Conservation (phyloP, 30 jellyfish, hydroid and myxozoan genomes). For the Hydractinia echinata region DNA sequence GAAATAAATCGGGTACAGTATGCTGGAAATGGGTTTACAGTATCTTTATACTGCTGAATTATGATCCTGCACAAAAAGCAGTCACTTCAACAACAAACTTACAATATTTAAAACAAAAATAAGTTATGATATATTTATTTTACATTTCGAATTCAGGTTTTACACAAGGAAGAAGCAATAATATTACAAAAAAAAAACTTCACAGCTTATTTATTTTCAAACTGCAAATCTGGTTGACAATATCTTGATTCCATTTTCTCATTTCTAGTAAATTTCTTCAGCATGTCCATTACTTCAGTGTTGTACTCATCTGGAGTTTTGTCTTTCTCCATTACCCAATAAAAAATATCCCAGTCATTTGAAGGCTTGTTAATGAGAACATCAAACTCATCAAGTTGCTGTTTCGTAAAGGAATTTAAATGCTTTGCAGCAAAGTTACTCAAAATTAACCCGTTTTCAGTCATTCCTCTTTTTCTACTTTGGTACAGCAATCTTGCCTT, state of each 20-base stretch:
- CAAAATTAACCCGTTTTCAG: slow-evolving; percentile 64
- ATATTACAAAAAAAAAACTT: no score
- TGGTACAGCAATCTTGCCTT: slow-evolving; percentile 66
- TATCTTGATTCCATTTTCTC: slow-evolving; percentile 59
- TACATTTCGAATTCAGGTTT: no score
- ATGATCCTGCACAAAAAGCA: no score
- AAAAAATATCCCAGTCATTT: slow-evolving; percentile 80
- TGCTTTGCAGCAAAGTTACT: slow-evolving; percentile 63
- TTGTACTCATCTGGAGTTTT: slow-evolving; percentile 63
- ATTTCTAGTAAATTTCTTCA: slow-evolving; percentile 51
- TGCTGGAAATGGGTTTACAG: no score
- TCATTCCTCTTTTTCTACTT: slow-evolving; percentile 78
- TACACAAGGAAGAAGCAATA: no score
- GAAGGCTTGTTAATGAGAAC: slow-evolving; percentile 60
- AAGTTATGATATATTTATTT: no score
- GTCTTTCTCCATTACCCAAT: slow-evolving; percentile 76
- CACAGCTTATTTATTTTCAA: background rate
- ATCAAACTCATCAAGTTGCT: slow-evolving; percentile 60
- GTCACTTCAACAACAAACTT: no score
- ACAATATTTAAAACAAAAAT: no score
- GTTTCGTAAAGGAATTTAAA: slow-evolving; percentile 34
- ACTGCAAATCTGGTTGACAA: slow-evolving; percentile 44
- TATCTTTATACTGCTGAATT: no score
- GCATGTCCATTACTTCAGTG: slow-evolving; percentile 59
- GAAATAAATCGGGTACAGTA: no score